Evolutionary conservation across 2,888 invertebrate genomes (phyloP).

Genomic region (Leucophenga maculata): DNA sequence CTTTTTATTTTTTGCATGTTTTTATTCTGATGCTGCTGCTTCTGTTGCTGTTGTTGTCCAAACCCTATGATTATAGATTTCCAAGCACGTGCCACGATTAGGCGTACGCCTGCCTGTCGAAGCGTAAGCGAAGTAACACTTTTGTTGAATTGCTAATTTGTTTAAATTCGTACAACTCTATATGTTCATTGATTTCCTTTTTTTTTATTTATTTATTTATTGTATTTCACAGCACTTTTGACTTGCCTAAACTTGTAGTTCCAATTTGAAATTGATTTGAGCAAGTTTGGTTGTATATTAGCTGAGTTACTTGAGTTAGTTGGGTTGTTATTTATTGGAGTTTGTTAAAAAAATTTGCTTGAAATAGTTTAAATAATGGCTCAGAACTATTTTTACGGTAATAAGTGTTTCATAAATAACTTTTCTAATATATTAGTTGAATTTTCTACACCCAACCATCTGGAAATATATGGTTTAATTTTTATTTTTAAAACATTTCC

Average conservation of each 20-base stretch:
- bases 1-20: conserved; percentile 14
- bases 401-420: too few relatives aligned
- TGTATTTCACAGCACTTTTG: not conserved
- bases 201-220: not conserved
- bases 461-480: too few relatives aligned
- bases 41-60: conserved; percentile 34
- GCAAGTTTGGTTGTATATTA: not conserved
- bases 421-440: too few relatives aligned
- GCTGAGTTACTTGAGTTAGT: not conserved
- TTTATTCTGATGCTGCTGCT: conserved; percentile 28
- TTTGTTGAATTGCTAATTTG: conserved; percentile 59
- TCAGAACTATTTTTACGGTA: too few relatives aligned
- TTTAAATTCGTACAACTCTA: conserved; percentile 45
- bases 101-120: conserved; percentile 55
- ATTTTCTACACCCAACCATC: too few relatives aligned
- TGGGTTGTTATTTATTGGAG: not conserved
- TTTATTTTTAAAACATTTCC: too few relatives aligned
- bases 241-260: not conserved
- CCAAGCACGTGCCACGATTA: conserved; percentile 62
- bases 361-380: too few relatives aligned
- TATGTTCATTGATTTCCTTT: not conserved
- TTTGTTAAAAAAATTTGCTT: not conserved
- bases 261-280: not conserved
- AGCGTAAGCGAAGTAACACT: conserved; percentile 52
- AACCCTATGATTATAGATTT: conserved; percentile 62